Base-by-base conservation (phyloP, 2,797 vertebrate species). In the Poecilia picta region DNA sequence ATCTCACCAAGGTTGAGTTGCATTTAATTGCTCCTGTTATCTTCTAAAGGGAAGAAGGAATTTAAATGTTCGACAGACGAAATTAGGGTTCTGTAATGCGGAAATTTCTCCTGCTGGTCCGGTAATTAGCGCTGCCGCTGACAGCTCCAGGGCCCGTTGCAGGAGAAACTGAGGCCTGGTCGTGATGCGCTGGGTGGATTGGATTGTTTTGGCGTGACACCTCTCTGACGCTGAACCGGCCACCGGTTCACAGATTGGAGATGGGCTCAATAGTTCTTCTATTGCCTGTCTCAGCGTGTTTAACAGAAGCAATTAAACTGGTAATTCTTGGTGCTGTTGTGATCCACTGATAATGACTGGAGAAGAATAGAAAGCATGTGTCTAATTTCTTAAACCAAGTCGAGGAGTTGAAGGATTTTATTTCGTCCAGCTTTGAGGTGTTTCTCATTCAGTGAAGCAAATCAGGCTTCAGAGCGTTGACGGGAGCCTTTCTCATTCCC, bases 11-110 rank as follows among this genome's bases (percentile, higher is more conserved):
- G 92, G 85, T 91, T 92, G 88, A 94, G 91, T 90, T 87, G 90
- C 90, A 88, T 94, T 94, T 94, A 94, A 95, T 95, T 94, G 93
- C 90, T 87, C 85, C 92, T 79, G 86, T 94, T 94, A 93, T 95
- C 91, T 91, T 90, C 92, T 88, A 91, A 87, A 62, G 92, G 90
- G 92, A 95, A 93, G 90, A 87, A 91, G 91, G 89, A 88, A 87
- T 92, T 94, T 82, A 89, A 94, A 94, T 90, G 90, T 87, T 89
- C 53, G 77, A 89, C 90, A 91, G 91, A 91, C 87, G 90, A 91
- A 94, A 93, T 91, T 87, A 92, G 85, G 85, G 53, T 81, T 91
- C 75, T 83, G 85, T 90, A 89, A 79, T 89, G 91, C 89, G 86
- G 89, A 87, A 92, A 91, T 92, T 73, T 84, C 87, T 90, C 90